Conservation (phyloP, 2,113 vertebrate species). For the Cathartes aura region DNA sequence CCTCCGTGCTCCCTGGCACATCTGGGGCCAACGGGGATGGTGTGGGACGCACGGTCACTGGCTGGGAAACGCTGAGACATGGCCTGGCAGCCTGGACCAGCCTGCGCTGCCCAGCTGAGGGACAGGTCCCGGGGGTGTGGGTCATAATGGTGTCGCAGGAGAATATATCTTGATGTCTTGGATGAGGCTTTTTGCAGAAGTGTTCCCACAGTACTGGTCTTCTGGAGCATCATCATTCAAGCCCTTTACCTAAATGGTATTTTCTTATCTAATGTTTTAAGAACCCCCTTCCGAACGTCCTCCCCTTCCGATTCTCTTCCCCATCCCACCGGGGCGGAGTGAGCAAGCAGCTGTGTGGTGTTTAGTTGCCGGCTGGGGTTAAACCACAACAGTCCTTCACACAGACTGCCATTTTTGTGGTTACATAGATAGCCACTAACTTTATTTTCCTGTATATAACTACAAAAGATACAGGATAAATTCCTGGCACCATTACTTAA, state of each 20-base stretch:
- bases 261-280: background rate
- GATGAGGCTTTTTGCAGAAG: background rate
- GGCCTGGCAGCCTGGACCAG: background rate
- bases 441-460: background rate
- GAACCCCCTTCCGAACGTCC: background rate
- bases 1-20: background rate
- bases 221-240: background rate
- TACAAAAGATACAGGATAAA: background rate
- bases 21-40: rapidly evolving
- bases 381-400: no score
- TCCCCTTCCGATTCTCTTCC: no score
- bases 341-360: no score
- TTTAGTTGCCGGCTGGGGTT: no score
- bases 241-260: background rate
- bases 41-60: rapidly evolving
- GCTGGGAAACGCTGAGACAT: background rate
- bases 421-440: background rate
- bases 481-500: background rate
- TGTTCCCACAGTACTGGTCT: background rate
- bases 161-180: background rate
- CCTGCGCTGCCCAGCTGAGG: background rate
- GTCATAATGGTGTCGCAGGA: background rate
- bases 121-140: no score
- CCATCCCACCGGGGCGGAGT: no score
- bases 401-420: background rate